A percentile compares a stretch with the other conserved stretches of the same genome.
These are phyloP conservation scores for Brachionus manjavacas DNA, from an alignment of 1,140 invertebrate species.

Conservation along the genomic window DNA sequence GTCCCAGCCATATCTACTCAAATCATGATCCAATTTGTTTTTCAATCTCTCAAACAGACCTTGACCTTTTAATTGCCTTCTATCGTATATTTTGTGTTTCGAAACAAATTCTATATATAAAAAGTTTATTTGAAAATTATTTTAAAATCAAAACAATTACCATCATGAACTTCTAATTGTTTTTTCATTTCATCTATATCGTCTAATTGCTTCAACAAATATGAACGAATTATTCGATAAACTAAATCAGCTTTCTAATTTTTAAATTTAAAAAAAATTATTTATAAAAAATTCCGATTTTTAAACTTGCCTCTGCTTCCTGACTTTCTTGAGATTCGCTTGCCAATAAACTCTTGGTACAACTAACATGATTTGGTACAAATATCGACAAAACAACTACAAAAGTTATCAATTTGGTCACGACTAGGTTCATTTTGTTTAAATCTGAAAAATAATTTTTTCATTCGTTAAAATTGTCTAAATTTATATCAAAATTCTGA, in stretches of 20 bases:
- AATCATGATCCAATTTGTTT: slow-evolving; percentile 20
- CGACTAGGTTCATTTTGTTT: background rate
- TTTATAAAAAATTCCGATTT: background rate
- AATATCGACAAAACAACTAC: background rate
- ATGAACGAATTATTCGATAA: background rate
- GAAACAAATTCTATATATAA: background rate
- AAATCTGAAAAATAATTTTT: background rate
- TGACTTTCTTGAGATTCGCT: background rate
- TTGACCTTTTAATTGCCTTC: slow-evolving; percentile 32
- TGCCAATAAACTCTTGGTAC: background rate
- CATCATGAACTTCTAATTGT: background rate
- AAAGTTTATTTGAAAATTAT: background rate
- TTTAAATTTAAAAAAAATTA: background rate
- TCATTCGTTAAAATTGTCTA: background rate
- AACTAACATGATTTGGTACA: background rate
- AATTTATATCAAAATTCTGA: background rate
- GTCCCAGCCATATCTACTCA: slow-evolving; percentile 25
- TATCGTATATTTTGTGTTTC: background rate
- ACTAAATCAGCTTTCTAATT: background rate
- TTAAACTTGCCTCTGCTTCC: background rate
- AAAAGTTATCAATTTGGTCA: background rate
- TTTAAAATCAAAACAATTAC: background rate
- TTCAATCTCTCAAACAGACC: slow-evolving; percentile 10
- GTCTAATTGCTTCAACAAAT: background rate
- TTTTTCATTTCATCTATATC: background rate